These are phyloP conservation scores for Phalacrocorax pelagicus DNA, from an alignment of 2,113 vertebrate species.

Conservation along the genomic window DNA sequence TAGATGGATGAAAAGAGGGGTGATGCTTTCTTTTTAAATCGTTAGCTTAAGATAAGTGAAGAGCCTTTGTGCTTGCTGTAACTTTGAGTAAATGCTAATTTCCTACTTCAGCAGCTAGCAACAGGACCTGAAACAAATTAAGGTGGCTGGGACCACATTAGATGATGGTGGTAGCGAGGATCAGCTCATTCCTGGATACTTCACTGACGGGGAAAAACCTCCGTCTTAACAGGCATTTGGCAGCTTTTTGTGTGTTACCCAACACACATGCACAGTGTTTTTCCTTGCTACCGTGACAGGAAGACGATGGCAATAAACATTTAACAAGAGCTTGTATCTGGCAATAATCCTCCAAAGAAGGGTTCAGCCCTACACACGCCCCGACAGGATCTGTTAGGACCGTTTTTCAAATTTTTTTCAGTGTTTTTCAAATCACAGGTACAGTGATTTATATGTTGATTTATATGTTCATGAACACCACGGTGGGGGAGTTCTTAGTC, in stretches of 20 bases:
- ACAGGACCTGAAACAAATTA: not conserved
- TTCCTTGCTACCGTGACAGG: too few species aligned
- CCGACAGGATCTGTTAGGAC: rapidly evolving
- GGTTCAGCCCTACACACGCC: not conserved
- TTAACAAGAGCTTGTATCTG: rapidly evolving
- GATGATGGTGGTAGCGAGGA: not conserved
- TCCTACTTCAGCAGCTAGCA: not conserved
- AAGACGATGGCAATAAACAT: rapidly evolving
- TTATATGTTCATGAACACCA: rapidly evolving
- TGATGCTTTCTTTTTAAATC: not conserved
- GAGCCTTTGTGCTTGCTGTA: not conserved
- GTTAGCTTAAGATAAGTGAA: not conserved
- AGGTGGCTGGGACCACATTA: not conserved
- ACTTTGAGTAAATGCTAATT: not conserved
- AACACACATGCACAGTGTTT: rapidly evolving
- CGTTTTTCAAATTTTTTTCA: not conserved
- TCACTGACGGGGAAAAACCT: not conserved
- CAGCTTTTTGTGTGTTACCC: not conserved
- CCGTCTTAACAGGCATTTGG: not conserved
- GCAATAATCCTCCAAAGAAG: not conserved
- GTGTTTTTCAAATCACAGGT: not conserved
- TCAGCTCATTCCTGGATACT: not conserved
- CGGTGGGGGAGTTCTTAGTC: not conserved
- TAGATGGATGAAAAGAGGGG: not conserved
- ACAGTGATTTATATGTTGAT: too few species aligned